Percentiles rank a stretch among this genome's conserved stretches.
phyloP scores from a whole-genome alignment of 2,888 invertebrate genomes.

The Dromius quadrimaculatus region DNA sequence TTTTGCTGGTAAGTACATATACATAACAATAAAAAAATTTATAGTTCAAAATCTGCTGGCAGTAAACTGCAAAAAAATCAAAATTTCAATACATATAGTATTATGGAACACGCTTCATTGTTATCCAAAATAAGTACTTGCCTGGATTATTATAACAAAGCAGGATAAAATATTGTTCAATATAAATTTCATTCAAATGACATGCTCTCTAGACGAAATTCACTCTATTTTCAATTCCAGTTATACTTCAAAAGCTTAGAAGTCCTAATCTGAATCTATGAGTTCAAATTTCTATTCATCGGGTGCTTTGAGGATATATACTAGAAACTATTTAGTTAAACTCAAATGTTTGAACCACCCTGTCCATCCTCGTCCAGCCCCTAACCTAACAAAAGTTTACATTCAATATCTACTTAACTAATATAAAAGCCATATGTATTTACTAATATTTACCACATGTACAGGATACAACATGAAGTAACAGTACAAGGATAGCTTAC shows the following conservation, averaged over 20 bases:
- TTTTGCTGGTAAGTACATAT: too few species aligned
- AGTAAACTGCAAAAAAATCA: too few species aligned
- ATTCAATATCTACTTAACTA: constrained; percentile 57
- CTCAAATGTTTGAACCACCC: constrained; percentile 25
- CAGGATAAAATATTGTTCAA: too few species aligned
- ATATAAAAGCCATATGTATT: constrained; percentile 62
- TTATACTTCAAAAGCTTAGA: background rate
- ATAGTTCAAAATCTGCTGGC: too few species aligned
- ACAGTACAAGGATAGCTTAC: constrained; percentile 54
- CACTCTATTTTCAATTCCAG: too few species aligned
- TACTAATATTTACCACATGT: constrained; percentile 63
- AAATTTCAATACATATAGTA: too few species aligned
- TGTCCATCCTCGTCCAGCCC: constrained; percentile 58
- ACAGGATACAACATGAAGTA: constrained; percentile 61
- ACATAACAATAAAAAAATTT: too few species aligned
- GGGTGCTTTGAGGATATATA: constrained; percentile 45
- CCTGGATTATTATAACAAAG: too few species aligned
- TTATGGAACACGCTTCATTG: too few species aligned
- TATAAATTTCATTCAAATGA: too few species aligned
- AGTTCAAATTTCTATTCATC: constrained; percentile 20
- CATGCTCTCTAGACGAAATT: too few species aligned
- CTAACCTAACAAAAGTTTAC: constrained; percentile 52
- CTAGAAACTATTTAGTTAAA: constrained; percentile 35
- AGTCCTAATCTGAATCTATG: constrained; percentile 30
- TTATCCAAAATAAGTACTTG: too few species aligned